phyloP scores from a whole-genome alignment of 2,888 invertebrate genomes.

The Lissonota sp. region DNA sequence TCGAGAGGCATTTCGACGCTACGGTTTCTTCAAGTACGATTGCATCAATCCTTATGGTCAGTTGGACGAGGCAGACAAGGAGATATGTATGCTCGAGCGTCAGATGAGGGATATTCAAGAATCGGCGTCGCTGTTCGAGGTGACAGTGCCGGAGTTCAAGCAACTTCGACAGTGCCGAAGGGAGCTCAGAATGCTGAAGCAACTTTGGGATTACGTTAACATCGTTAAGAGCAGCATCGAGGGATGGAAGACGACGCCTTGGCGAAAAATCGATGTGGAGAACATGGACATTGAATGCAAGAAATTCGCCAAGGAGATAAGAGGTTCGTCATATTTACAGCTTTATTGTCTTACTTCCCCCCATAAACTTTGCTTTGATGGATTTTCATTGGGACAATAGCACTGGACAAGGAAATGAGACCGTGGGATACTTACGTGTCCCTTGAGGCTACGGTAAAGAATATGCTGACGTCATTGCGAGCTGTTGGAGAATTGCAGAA shows the following conservation, averaged over 20 bases:
- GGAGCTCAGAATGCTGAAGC: conserved; percentile 95
- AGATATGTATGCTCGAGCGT: conserved; percentile 91
- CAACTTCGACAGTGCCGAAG: conserved; percentile 95
- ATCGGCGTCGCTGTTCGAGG: conserved; percentile 97
- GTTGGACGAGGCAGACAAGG: conserved; percentile 91
- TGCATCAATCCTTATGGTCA: conserved; percentile 91
- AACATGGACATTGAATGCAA: conserved; percentile 99
- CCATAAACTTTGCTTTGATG: conserved; percentile 11
- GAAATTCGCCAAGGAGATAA: conserved; percentile 97
- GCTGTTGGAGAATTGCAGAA: conserved; percentile 98
- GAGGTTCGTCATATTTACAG: conserved; percentile 82
- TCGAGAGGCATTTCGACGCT: conserved; percentile 94
- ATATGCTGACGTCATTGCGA: conserved; percentile 96
- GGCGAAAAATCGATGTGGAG: conserved; percentile 98
- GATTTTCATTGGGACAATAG: conserved; percentile 69
- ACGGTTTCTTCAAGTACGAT: conserved; percentile 90
- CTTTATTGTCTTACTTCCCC: background rate
- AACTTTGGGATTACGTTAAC: conserved; percentile 97
- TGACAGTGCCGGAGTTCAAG: conserved; percentile 97
- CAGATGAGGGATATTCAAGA: conserved; percentile 95
- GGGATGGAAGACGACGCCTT: conserved; percentile 98
- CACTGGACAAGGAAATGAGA: conserved; percentile 98
- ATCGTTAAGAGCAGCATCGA: conserved; percentile 96
- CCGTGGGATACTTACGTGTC: conserved; percentile 96
- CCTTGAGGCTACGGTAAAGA: conserved; percentile 96